These are phyloP conservation scores for Seriola rivoliana DNA, from an alignment of 2,113 vertebrate genomes.

Conservation along the genomic window DNA sequence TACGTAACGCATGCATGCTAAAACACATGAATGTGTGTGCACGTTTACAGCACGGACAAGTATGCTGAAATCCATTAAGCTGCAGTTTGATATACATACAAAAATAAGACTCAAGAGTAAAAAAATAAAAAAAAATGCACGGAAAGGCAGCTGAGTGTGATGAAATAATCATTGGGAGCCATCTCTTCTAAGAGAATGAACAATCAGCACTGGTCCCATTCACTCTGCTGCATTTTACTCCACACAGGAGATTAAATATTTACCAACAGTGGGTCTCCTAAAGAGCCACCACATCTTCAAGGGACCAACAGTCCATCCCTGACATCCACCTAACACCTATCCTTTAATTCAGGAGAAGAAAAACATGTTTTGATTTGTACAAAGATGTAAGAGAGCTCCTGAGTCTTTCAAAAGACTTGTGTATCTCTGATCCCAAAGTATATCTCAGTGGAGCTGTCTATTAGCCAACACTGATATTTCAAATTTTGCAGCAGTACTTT, in stretches of 20 bases:
- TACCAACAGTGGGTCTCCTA: constrained; percentile 62
- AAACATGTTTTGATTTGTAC: constrained; percentile 57
- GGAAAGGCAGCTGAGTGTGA: constrained; percentile 63
- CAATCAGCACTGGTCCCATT: constrained; percentile 76
- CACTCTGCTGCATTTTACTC: constrained; percentile 66
- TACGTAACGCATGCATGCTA: neutral
- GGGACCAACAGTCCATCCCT: constrained; percentile 53
- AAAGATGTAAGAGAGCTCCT: constrained; percentile 44
- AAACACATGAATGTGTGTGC: neutral
- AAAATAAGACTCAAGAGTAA: constrained; percentile 44
- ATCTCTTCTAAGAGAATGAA: constrained; percentile 83
- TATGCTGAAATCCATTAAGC: constrained; percentile 48
- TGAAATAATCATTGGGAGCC: constrained; percentile 81
- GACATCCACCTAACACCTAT: constrained; percentile 60
- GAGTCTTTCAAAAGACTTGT: constrained; percentile 21
- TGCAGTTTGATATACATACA: constrained; percentile 45
- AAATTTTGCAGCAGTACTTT: constrained; percentile 20
- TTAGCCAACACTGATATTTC: constrained; percentile 25
- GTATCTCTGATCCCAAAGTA: constrained; percentile 30
- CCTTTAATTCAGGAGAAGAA: constrained; percentile 56
- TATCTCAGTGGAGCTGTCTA: constrained; percentile 15
- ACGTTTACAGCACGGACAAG: constrained; percentile 9
- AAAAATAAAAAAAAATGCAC: constrained; percentile 33
- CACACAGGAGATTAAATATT: constrained; percentile 80
- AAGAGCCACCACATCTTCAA: constrained; percentile 60